phyloP scores from a whole-genome alignment of 2,113 vertebrate genomes.

The Hypocryptadius cinnamomeus region DNA sequence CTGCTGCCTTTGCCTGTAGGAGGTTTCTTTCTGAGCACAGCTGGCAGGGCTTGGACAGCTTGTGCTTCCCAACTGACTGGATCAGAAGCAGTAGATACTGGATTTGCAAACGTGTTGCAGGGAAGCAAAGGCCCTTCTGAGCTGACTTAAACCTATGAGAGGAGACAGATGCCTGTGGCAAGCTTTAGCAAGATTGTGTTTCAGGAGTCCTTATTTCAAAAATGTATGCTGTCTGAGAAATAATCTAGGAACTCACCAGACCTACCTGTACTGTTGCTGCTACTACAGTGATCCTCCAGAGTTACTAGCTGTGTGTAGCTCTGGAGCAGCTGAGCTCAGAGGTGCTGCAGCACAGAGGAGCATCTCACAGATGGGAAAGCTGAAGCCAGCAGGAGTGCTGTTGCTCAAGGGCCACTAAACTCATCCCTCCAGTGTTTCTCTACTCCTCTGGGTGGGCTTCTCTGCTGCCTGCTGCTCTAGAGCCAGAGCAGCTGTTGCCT shows the following conservation, averaged over 20 bases:
- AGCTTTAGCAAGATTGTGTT: neutral
- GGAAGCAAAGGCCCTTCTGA: neutral
- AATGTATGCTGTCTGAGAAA: neutral
- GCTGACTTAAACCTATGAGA: neutral
- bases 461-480: neutral
- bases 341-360: neutral
- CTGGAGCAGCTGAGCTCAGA: neutral
- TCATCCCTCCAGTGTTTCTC: neutral
- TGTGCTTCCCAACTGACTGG: neutral
- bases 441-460: neutral
- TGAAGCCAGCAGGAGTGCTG: neutral
- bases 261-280: no score
- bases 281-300: fast-evolving
- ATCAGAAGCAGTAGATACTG: neutral
- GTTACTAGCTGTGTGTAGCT: neutral
- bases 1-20: neutral
- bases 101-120: neutral
- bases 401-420: neutral
- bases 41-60: neutral
- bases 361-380: neutral
- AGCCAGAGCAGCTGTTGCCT: neutral
- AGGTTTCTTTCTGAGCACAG: neutral
- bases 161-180: neutral
- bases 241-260: neutral
- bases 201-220: neutral